These are phyloP conservation scores for Euplexia lucipara DNA, from an alignment of 2,888 invertebrate species.

Conservation along the genomic window DNA sequence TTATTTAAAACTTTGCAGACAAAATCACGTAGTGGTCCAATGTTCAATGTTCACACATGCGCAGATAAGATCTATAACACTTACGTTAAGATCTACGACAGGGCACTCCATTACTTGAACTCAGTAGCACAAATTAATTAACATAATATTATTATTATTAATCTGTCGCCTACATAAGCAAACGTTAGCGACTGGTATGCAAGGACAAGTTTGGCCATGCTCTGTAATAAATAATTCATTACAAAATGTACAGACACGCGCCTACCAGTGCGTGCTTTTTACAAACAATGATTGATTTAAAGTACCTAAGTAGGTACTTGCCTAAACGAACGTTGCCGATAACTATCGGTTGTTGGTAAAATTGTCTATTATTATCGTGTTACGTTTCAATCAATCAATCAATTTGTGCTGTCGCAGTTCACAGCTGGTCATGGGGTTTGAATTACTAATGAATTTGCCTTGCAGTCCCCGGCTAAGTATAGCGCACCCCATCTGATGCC, in stretches of 20 bases:
- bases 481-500: slow-evolving; percentile 31
- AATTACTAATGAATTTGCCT: slow-evolving; percentile 52
- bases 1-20: not conserved
- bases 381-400: slow-evolving; percentile 54
- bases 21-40: not conserved
- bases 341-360: slow-evolving; percentile 49
- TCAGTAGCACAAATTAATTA: slow-evolving; percentile 25
- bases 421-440: slow-evolving; percentile 35
- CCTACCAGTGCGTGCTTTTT: slow-evolving; percentile 38
- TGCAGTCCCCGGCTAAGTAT: slow-evolving; percentile 41
- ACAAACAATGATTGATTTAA: slow-evolving; percentile 58
- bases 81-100: slow-evolving; percentile 3
- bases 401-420: slow-evolving; percentile 24
- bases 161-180: slow-evolving; percentile 40
- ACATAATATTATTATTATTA: slow-evolving; percentile 18
- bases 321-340: slow-evolving; percentile 47
- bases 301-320: slow-evolving; percentile 9
- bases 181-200: slow-evolving; percentile 52
- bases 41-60: slow-evolving; percentile 13
- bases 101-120: slow-evolving; percentile 5
- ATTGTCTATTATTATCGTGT: slow-evolving; percentile 45
- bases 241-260: slow-evolving; percentile 55
- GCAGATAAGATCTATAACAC: slow-evolving; percentile 12
- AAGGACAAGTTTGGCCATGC: slow-evolving; percentile 53
- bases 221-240: slow-evolving; percentile 57